Conservation (phyloP, 2,888 invertebrate genomes). For the Cheilosia variabilis region DNA sequence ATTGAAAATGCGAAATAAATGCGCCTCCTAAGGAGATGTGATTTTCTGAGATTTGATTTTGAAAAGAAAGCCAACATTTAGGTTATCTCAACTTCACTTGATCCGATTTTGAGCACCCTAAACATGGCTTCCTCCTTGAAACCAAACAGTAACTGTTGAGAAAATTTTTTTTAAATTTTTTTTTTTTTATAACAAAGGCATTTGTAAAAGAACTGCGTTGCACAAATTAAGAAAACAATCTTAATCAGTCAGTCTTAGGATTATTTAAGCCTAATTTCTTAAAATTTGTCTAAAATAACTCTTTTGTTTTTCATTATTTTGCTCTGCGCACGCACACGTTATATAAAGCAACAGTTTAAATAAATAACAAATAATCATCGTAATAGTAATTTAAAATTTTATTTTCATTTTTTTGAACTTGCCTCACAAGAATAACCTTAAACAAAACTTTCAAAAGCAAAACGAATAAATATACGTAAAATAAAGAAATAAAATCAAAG, state of each 20-base stretch:
- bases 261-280: constrained; percentile 73
- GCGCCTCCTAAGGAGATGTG: constrained; percentile 51
- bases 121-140: background rate
- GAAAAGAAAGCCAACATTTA: background rate
- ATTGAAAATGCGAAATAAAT: constrained; percentile 28
- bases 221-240: constrained; percentile 75
- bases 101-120: background rate
- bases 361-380: constrained; percentile 67
- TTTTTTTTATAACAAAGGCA: background rate
- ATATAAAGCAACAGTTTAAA: constrained; percentile 63
- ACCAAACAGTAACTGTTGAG: background rate
- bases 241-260: constrained; percentile 76
- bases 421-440: constrained; percentile 42
- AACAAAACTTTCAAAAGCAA: constrained; percentile 49
- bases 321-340: constrained; percentile 34
- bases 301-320: constrained; percentile 36
- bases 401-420: constrained; percentile 36
- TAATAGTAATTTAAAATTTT: constrained; percentile 18
- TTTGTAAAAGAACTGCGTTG: constrained; percentile 44
- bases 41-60: constrained; percentile 9
- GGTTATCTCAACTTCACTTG: constrained; percentile 1
- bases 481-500: constrained; percentile 37
- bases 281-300: constrained; percentile 73
- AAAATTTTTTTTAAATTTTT: background rate
- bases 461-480: constrained; percentile 52